Conservation (phyloP, 2,888 invertebrate genomes). For the Tachina lurida region DNA sequence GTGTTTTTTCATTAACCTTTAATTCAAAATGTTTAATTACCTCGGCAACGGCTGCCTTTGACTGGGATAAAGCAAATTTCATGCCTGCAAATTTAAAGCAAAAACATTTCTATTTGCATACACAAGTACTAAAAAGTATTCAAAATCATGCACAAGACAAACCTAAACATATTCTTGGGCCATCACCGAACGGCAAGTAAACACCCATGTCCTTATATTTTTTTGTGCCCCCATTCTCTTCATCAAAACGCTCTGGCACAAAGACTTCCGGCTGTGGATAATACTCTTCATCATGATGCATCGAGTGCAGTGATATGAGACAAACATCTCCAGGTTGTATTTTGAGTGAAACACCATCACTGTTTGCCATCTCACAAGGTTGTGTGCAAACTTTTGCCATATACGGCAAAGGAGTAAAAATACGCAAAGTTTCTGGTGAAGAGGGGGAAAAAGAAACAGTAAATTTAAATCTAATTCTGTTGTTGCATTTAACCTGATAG, state of each 20-base stretch:
- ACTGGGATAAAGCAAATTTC: slow-evolving; percentile 70
- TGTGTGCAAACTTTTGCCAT: slow-evolving; percentile 74
- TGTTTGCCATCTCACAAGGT: slow-evolving; percentile 68
- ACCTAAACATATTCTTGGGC: slow-evolving; percentile 77
- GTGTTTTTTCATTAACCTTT: slow-evolving; percentile 69
- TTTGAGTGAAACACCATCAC: slow-evolving; percentile 67
- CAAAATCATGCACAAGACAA: slow-evolving; percentile 14
- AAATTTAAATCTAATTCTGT: slow-evolving; percentile 15
- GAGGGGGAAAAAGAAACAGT: not conserved
- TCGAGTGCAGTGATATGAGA: slow-evolving; percentile 72
- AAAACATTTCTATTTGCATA: not conserved
- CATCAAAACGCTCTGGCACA: slow-evolving; percentile 75
- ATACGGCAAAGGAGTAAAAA: slow-evolving; percentile 74
- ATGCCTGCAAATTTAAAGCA: slow-evolving; percentile 62
- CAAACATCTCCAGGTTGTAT: slow-evolving; percentile 71
- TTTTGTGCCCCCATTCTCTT: slow-evolving; percentile 64
- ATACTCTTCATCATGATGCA: slow-evolving; percentile 75
- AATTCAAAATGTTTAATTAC: slow-evolving; percentile 73
- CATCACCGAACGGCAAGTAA: slow-evolving; percentile 77
- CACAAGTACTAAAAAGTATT: not conserved
- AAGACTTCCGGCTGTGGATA: slow-evolving; percentile 74
- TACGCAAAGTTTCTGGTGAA: slow-evolving; percentile 74
- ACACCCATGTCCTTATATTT: slow-evolving; percentile 73
- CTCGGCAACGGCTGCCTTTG: slow-evolving; percentile 72
- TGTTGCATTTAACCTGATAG: not conserved